Percentiles rank a stretch among this genome's conserved stretches.
phyloP scores from a whole-genome alignment of 2,113 vertebrate species.

The Gila orcuttii region DNA sequence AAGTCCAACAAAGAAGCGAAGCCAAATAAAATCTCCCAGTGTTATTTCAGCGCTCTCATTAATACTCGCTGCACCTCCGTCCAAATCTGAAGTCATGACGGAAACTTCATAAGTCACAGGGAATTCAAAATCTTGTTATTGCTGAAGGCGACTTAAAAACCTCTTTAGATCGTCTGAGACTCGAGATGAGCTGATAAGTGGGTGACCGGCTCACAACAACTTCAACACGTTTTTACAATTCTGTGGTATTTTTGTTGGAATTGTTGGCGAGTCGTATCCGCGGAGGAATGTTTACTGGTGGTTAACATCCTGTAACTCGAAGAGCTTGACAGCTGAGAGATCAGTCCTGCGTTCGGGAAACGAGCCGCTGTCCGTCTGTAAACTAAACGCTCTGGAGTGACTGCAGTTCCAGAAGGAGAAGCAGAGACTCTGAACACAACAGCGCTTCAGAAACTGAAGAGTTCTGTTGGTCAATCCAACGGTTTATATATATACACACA shows the following conservation, averaged over 20 bases:
- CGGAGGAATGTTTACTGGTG: neutral
- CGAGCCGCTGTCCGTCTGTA: neutral
- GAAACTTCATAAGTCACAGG: conserved; percentile 29
- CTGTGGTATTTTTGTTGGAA: conserved; percentile 15
- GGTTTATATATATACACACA: no score
- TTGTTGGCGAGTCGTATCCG: neutral
- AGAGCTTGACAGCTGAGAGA: neutral
- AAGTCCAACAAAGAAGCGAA: conserved; percentile 51
- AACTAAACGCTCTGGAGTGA: neutral
- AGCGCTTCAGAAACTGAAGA: no score
- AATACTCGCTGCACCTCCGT: conserved; percentile 48
- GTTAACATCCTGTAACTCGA: neutral
- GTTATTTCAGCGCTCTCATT: conserved; percentile 67
- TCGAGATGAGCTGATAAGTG: neutral
- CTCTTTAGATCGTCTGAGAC: neutral
- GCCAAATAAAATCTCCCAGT: conserved; percentile 63
- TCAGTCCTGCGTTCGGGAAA: neutral
- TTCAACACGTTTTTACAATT: neutral
- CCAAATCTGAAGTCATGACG: conserved; percentile 57
- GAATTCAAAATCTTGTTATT: conserved; percentile 31
- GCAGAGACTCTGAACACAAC: neutral
- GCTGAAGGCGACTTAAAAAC: neutral
- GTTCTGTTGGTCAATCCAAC: no score
- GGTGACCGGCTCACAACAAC: neutral
- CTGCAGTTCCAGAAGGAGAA: neutral